Evolutionary conservation across 1,140 invertebrate species (phyloP).

Genomic region (Trachymyrmex septentrionalis): DNA sequence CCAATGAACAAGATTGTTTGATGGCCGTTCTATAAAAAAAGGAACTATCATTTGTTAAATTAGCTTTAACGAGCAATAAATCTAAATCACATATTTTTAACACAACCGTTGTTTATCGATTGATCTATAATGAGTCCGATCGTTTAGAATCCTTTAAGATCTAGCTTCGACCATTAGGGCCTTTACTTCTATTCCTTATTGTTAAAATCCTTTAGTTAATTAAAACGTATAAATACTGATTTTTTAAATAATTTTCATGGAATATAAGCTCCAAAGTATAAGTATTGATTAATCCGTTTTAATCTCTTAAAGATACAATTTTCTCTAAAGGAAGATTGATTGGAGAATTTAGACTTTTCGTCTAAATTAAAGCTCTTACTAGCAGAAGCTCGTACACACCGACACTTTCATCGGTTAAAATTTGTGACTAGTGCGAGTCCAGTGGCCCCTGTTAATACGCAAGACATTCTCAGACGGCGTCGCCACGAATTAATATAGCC

Average conservation of each 20-base stretch:
- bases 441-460: conserved; percentile 72
- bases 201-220: neutral
- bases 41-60: conserved; percentile 52
- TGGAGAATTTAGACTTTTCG: too few relatives aligned
- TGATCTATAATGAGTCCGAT: conserved; percentile 4
- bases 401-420: conserved; percentile 70
- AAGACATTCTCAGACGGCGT: conserved; percentile 76
- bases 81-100: conserved; percentile 48
- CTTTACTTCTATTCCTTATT: too few relatives aligned
- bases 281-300: neutral
- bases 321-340: neutral
- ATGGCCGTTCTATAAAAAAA: conserved; percentile 49
- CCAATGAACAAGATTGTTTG: conserved; percentile 21
- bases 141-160: neutral
- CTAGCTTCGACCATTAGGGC: too few relatives aligned
- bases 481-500: conserved; percentile 77
- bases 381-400: conserved; percentile 48
- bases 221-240: neutral
- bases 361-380: conserved; percentile 39
- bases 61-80: conserved; percentile 25
- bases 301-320: conserved; percentile 4
- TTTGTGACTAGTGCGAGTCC: conserved; percentile 66
- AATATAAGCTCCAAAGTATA: neutral
- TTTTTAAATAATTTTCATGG: neutral
- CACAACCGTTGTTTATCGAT: conserved; percentile 23